These are phyloP conservation scores for Drosophila emarginata DNA, from an alignment of 2,888 invertebrate species.

Conservation along the genomic window DNA sequence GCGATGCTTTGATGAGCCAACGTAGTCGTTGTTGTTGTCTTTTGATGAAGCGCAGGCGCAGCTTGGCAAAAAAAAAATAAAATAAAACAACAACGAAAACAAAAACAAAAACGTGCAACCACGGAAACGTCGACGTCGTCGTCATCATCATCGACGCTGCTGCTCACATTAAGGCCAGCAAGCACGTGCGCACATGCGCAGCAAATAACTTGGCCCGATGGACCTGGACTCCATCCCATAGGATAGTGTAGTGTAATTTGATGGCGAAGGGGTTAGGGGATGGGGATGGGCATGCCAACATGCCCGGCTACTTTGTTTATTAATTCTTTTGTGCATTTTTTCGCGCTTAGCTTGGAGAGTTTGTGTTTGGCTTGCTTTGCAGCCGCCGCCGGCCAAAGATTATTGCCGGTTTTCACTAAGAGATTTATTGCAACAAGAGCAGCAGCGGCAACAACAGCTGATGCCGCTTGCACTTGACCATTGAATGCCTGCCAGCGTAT, in stretches of 20 bases:
- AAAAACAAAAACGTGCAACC: slow-evolving; percentile 60
- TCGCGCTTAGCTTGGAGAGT: slow-evolving; percentile 61
- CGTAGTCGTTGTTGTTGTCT: slow-evolving; percentile 36
- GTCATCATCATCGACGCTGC: slow-evolving; percentile 27
- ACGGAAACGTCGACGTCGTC: slow-evolving; percentile 43
- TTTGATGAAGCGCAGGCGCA: slow-evolving; percentile 67
- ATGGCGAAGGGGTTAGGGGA: background rate
- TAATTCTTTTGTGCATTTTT: slow-evolving; percentile 78
- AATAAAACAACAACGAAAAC: slow-evolving; percentile 15
- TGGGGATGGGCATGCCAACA: slow-evolving; percentile 59
- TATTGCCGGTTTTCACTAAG: slow-evolving; percentile 79
- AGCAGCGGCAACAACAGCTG: slow-evolving; percentile 36
- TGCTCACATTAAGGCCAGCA: slow-evolving; percentile 62
- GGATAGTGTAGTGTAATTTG: slow-evolving; percentile 12
- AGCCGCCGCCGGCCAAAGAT: slow-evolving; percentile 46
- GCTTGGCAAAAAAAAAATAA: slow-evolving; percentile 17
- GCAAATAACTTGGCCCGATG: slow-evolving; percentile 66
- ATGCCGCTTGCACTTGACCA: slow-evolving; percentile 71
- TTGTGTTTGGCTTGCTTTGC: slow-evolving; percentile 23
- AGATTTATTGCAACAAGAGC: slow-evolving; percentile 68
- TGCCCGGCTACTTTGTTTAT: slow-evolving; percentile 76
- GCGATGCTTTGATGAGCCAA: slow-evolving; percentile 45
- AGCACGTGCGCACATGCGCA: slow-evolving; percentile 77
- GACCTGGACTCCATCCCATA: slow-evolving; percentile 39
- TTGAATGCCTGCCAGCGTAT: slow-evolving; percentile 27